phyloP scores from a whole-genome alignment of 1,140 invertebrate genomes.

The Dendrolimus punctatus region DNA sequence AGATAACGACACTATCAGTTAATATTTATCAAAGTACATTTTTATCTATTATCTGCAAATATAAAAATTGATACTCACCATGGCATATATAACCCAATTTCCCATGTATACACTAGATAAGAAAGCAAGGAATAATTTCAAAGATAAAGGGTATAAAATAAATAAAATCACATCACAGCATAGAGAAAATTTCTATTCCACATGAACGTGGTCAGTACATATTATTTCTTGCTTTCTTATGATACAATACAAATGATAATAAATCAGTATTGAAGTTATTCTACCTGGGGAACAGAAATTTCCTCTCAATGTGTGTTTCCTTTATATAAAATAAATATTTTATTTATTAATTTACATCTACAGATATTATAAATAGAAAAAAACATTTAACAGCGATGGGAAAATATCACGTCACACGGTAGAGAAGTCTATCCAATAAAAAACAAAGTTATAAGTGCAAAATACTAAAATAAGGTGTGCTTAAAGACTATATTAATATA shows the following conservation, averaged over 20 bases:
- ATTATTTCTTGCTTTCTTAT: conserved; percentile 65
- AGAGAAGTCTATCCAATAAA: background rate
- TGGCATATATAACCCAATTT: conserved; percentile 37
- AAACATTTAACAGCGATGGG: conserved; percentile 43
- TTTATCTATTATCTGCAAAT: conserved; percentile 15
- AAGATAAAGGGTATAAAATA: conserved; percentile 20
- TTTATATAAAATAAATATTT: conserved; percentile 25
- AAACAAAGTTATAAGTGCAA: conserved; percentile 9
- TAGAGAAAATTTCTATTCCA: conserved; percentile 73
- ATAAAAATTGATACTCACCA: conserved; percentile 40
- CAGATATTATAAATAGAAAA: conserved; percentile 23
- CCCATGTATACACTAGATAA: conserved; percentile 55
- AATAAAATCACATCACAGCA: conserved; percentile 56
- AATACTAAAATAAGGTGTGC: conserved; percentile 13
- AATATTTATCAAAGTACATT: conserved; percentile 4
- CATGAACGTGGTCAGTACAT: conserved; percentile 23
- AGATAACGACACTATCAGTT: conserved; percentile 13
- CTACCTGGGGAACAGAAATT: conserved; percentile 69
- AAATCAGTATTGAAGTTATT: conserved; percentile 34
- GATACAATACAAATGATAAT: conserved; percentile 24
- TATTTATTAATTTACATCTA: conserved; percentile 25
- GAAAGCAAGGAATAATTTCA: conserved; percentile 64
- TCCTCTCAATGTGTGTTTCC: conserved; percentile 50
- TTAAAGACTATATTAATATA: conserved; percentile 1
- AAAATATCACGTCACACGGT: conserved; percentile 25